Evolutionary conservation across 2,113 vertebrate species (phyloP), one percentile per base, ranked within the genome.

Genomic region (Lagopus leucura): DNA sequence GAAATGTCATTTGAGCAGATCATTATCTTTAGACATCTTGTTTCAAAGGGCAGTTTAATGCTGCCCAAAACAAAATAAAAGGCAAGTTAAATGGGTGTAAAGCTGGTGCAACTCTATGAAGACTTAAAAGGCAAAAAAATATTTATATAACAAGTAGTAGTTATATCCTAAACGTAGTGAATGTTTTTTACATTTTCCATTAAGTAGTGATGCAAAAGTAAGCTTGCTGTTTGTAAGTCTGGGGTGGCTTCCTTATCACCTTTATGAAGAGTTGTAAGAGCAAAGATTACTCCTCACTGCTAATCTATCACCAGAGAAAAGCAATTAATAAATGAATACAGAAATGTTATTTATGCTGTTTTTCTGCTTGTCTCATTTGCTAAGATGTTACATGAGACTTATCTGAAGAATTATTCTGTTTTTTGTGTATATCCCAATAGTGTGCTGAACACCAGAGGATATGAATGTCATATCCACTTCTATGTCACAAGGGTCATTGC

Each of bases 251-350:
- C 14, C 32, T 85, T 82, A 67, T 79, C n/a, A 61, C 32, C 11
- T 76, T 67, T 64, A 42, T 34, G 8, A 32, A 40, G 69, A 48
- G 19, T 57, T 73, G 9, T 38, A 61, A 86, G 13, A 70, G 40
- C 15, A 55, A 81, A 82, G 83, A 24, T 85, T 14, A 47, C 34
- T 72, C 20, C 67, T 48, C 34, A 7, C 52, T 82, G 32, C 21
- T 74, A 8, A 0, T 45, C 3, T 70, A 38, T 78, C 0, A 0
- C 18, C 43, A n/a, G 22, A 61, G 47, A 87, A 57, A 45, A 75
- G 11, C 50, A 75, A 67, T 72, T 71, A 64, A 58, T 13, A 27
- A 16, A 27, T 8, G 54, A 63, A 38, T 84, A 47, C 7, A 89
- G 40, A 81, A 43, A 75, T 52, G 64, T 72, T 78, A 2, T 72